phyloP scores from a whole-genome alignment of 1,140 invertebrate genomes.

The Anastatus disparis region DNA sequence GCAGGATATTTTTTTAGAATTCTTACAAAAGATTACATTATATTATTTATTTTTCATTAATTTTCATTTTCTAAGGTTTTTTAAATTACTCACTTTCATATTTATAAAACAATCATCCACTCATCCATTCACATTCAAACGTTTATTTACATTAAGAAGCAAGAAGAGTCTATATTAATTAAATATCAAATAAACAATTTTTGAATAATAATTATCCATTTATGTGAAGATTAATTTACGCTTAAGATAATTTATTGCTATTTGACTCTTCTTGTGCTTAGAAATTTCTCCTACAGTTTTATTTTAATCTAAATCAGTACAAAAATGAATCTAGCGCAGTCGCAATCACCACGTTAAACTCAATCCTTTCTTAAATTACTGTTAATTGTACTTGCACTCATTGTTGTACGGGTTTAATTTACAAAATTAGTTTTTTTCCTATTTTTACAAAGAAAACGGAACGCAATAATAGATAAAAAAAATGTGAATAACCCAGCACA shows the following conservation, averaged over 20 bases:
- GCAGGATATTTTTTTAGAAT: background rate
- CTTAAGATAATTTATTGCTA: no score
- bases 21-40: background rate
- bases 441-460: slow-evolving; percentile 2
- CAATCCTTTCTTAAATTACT: slow-evolving; percentile 23
- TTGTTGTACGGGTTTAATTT: slow-evolving; percentile 9
- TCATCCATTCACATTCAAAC: slow-evolving; percentile 15
- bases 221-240: no score
- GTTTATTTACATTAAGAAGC: slow-evolving; percentile 30
- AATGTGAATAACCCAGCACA: background rate
- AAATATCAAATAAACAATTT: background rate
- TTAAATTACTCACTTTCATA: slow-evolving; percentile 27
- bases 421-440: slow-evolving; percentile 6
- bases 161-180: slow-evolving; percentile 16
- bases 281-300: background rate
- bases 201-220: background rate
- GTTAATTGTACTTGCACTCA: slow-evolving; percentile 46
- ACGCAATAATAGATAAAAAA: slow-evolving; percentile 7
- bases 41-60: slow-evolving; percentile 15
- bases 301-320: slow-evolving; percentile 31
- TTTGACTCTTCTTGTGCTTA: slow-evolving; percentile 26
- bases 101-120: slow-evolving; percentile 26
- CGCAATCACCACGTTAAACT: slow-evolving; percentile 13
- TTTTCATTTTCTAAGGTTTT: slow-evolving; percentile 9
- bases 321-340: slow-evolving; percentile 12